These are phyloP conservation scores for Mungos mungo DNA, from an alignment of 2,113 vertebrate species.

Conservation along the genomic window DNA sequence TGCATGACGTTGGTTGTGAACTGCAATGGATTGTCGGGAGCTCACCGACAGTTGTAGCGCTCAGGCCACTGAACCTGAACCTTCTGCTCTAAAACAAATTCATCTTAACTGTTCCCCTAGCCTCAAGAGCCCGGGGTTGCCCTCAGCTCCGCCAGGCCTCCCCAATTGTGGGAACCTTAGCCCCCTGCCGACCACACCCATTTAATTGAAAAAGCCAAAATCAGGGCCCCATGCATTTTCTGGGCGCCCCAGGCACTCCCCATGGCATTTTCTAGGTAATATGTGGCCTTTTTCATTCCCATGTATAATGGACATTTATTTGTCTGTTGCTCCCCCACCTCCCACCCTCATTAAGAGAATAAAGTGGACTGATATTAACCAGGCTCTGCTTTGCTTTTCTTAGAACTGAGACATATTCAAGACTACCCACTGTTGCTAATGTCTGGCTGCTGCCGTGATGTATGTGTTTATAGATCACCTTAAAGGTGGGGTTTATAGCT, in stretches of 20 bases:
- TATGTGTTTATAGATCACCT: constrained; percentile 20
- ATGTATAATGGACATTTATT: not conserved
- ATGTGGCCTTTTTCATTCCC: not conserved
- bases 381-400: not conserved
- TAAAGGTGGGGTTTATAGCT: constrained; percentile 16
- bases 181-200: not conserved
- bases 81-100: not conserved
- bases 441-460: not conserved
- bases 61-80: fast-evolving
- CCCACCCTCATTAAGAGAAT: not conserved
- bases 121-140: not conserved
- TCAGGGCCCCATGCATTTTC: not conserved
- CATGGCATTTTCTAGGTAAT: not conserved
- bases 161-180: not conserved
- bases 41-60: not conserved
- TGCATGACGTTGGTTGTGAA: fast-evolving
- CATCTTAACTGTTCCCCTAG: not conserved
- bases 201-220: not conserved
- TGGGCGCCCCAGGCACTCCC: not conserved
- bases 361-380: not conserved
- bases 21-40: not conserved
- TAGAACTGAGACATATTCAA: constrained; percentile 15
- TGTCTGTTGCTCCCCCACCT: not conserved
- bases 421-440: not conserved
- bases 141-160: not conserved